Evolutionary conservation across 2,888 invertebrate genomes (phyloP).

Genomic region (Patella pellucida): DNA sequence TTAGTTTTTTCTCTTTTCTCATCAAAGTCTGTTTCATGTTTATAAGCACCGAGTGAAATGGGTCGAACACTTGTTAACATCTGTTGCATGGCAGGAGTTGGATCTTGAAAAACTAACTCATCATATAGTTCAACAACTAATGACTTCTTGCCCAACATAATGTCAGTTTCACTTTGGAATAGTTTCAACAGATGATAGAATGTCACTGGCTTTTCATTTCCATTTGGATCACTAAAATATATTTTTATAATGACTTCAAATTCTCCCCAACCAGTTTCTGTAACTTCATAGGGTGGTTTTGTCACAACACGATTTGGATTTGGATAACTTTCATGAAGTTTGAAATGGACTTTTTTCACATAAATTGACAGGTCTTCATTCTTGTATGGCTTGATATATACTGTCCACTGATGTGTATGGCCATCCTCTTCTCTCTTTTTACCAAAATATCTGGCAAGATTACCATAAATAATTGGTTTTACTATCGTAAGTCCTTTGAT

Average conservation of each 20-base stretch:
- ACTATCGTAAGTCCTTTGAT: conserved; percentile 75
- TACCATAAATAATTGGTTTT: conserved; percentile 97
- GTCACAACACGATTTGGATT: conserved; percentile 92
- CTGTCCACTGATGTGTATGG: conserved; percentile 99
- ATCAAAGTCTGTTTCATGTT: conserved; percentile 93
- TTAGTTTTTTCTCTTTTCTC: conserved; percentile 80
- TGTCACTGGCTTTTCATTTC: conserved; percentile 94
- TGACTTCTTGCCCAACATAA: conserved; percentile 73
- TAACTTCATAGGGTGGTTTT: conserved; percentile 96
- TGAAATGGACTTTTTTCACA: conserved; percentile 96
- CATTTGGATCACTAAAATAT: conserved; percentile 96
- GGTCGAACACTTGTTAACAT: conserved; percentile 84
- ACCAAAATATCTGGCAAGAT: conserved; percentile 94
- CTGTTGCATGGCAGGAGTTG: conserved; percentile 84
- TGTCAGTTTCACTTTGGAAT: conserved; percentile 82
- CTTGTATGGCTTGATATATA: conserved; percentile 92
- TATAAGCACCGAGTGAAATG: conserved; percentile 79
- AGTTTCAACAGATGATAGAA: conserved; percentile 94
- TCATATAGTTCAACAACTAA: conserved; percentile 94
- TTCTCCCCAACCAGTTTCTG: conserved; percentile 99
- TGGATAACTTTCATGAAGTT: conserved; percentile 96
- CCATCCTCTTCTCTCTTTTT: conserved; percentile 97
- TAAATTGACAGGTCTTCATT: conserved; percentile 89
- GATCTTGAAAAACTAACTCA: conserved; percentile 82
- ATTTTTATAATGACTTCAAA: conserved; percentile 98